Percentiles rank a stretch among this genome's conserved stretches.
Evolutionary conservation across 37 sponge, comb jelly and placozoan genomes (phyloP).

Genomic region (Chondrosia reniformis): DNA sequence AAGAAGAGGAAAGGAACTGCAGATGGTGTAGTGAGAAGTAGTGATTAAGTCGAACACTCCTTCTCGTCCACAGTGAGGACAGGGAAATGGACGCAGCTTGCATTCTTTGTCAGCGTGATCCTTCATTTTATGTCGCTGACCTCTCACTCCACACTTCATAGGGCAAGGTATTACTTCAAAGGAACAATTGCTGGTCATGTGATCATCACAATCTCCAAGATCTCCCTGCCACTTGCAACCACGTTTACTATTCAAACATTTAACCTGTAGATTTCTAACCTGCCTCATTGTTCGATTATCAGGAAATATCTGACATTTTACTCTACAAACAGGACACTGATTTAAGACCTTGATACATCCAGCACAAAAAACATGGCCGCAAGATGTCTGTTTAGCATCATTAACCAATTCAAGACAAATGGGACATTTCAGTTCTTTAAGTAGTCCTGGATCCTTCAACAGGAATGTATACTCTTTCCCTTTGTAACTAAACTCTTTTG

Average conservation of each 20-base stretch:
- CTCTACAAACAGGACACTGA: neutral
- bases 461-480: constrained; percentile 1
- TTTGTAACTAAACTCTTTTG: neutral
- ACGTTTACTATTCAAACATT: neutral
- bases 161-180: neutral
- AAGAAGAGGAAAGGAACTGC: neutral
- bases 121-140: neutral
- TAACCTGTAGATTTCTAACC: constrained; percentile 3
- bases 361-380: constrained; percentile 4
- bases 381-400: constrained; percentile 7
- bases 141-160: neutral
- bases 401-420: constrained; percentile 2
- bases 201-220: constrained; percentile 10
- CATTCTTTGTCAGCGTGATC: neutral
- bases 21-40: neutral
- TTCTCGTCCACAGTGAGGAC: neutral
- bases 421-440: constrained; percentile 21
- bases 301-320: constrained; percentile 16
- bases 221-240: constrained; percentile 24
- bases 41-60: neutral
- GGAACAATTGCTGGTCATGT: neutral
- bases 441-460: neutral
- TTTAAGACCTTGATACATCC: neutral
- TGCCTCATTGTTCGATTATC: neutral
- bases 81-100: neutral